A percentile compares a stretch with the other conserved stretches of the same genome.
phyloP scores from a whole-genome alignment of 2,113 vertebrate genomes.

The Sebastes schlegelii region DNA sequence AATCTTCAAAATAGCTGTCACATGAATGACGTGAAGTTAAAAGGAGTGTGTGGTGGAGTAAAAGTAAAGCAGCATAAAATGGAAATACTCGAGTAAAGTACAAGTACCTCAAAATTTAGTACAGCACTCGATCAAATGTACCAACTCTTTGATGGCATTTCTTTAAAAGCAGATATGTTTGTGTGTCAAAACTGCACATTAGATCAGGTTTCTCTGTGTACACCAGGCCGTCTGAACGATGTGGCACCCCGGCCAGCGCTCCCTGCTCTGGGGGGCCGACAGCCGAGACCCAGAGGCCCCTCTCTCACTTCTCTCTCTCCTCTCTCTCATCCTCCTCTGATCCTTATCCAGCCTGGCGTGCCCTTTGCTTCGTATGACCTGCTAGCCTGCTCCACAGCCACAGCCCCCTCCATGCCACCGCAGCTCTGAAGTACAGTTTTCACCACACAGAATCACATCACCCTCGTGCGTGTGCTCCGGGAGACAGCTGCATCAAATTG shows the following conservation, averaged over 20 bases:
- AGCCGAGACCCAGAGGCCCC: conserved; percentile 65
- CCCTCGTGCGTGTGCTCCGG: conserved; percentile 52
- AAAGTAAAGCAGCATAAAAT: background rate
- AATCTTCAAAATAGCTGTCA: background rate
- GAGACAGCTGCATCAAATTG: conserved; percentile 73
- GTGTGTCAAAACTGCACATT: conserved; percentile 64
- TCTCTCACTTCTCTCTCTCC: conserved; percentile 59
- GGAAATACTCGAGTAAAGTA: background rate
- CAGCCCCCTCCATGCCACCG: conserved; percentile 40
- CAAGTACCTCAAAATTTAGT: background rate
- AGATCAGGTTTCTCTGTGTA: conserved; percentile 83
- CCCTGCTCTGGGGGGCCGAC: conserved; percentile 64
- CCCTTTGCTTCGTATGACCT: conserved; percentile 78
- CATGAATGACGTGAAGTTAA: background rate
- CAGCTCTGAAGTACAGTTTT: conserved; percentile 54
- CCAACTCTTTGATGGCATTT: background rate
- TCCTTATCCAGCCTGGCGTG: conserved; percentile 80
- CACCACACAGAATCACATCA: conserved; percentile 63
- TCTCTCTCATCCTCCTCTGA: conserved; percentile 69
- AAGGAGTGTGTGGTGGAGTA: background rate
- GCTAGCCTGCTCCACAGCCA: conserved; percentile 58
- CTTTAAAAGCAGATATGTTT: background rate
- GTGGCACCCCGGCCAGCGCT: conserved; percentile 66
- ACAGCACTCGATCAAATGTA: background rate
- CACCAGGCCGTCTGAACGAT: conserved; percentile 73